Conservation (phyloP, 2,888 invertebrate species). For the Plagiodera versicolora region DNA sequence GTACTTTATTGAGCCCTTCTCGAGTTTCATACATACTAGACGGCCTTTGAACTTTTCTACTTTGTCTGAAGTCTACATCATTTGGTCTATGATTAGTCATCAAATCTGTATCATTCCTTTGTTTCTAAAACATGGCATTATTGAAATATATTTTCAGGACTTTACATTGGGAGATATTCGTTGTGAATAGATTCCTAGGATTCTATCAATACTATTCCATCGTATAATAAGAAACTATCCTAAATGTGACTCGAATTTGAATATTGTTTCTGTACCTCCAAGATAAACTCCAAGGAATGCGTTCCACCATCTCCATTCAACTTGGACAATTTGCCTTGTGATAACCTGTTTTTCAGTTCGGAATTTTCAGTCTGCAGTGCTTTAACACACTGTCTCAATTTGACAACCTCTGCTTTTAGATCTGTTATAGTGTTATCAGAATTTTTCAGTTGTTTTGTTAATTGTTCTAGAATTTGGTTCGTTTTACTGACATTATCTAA, state of each 20-base stretch:
- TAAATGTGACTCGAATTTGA: background rate
- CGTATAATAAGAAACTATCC: too few relatives aligned
- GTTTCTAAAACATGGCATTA: slow-evolving; percentile 30
- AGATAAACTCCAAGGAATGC: slow-evolving; percentile 47
- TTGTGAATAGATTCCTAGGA: too few relatives aligned
- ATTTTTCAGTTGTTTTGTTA: slow-evolving; percentile 62
- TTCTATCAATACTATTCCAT: too few relatives aligned
- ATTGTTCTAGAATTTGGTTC: slow-evolving; percentile 54
- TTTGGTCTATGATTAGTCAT: slow-evolving; percentile 25
- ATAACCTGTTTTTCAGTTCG: slow-evolving; percentile 65
- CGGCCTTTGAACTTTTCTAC: slow-evolving; percentile 64
- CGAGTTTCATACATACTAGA: slow-evolving; percentile 88
- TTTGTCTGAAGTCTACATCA: slow-evolving; percentile 42
- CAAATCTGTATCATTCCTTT: slow-evolving; percentile 21
- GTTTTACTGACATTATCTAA: slow-evolving; percentile 38
- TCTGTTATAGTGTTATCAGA: slow-evolving; percentile 68
- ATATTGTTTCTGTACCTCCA: slow-evolving; percentile 43
- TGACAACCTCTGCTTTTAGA: slow-evolving; percentile 64
- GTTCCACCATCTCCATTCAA: slow-evolving; percentile 43
- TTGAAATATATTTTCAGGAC: background rate
- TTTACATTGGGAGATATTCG: too few relatives aligned
- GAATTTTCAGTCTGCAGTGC: slow-evolving; percentile 79
- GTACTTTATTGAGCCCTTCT: slow-evolving; percentile 59
- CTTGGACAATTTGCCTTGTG: slow-evolving; percentile 38
- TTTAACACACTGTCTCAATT: slow-evolving; percentile 70